Percentiles rank a stretch among this genome's conserved stretches.
These are phyloP conservation scores for Abscondita cerata DNA, from an alignment of 2,888 invertebrate species.

Conservation along the genomic window DNA sequence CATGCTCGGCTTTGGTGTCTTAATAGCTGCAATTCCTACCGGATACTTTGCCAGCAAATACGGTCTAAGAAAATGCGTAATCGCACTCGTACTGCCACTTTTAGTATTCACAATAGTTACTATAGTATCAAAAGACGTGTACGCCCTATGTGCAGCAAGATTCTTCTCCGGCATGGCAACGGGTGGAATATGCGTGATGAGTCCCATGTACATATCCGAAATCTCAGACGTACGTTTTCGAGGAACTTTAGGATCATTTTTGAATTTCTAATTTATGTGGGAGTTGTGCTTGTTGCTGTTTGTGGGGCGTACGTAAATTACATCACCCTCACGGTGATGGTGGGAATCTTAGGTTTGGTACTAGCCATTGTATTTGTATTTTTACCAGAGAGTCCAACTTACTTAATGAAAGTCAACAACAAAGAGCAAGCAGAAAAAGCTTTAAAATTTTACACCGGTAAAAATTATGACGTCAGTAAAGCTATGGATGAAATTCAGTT, in stretches of 20 bases:
- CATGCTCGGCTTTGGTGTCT: conserved; percentile 74
- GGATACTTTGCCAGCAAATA: conserved; percentile 71
- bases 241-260: conserved; percentile 83
- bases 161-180: conserved; percentile 73
- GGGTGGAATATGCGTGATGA: conserved; percentile 69
- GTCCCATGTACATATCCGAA: conserved; percentile 83
- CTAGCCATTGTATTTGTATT: conserved; percentile 69
- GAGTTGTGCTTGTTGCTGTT: conserved; percentile 77
- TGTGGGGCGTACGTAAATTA: conserved; percentile 74
- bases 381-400: conserved; percentile 77
- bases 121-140: conserved; percentile 11
- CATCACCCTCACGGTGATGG: conserved; percentile 69
- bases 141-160: conserved; percentile 58
- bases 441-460: conserved; percentile 74
- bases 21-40: conserved; percentile 72
- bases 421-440: conserved; percentile 65
- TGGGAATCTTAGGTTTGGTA: conserved; percentile 67
- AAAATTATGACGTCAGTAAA: conserved; percentile 65
- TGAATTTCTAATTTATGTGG: conserved; percentile 75
- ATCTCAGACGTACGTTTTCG: conserved; percentile 79
- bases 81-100: conserved; percentile 68
- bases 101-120: conserved; percentile 69
- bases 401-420: conserved; percentile 65
- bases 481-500: conserved; percentile 66
- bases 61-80: conserved; percentile 72